Conservation (phyloP, 2,888 invertebrate species). For the Tetragnatha montana region DNA sequence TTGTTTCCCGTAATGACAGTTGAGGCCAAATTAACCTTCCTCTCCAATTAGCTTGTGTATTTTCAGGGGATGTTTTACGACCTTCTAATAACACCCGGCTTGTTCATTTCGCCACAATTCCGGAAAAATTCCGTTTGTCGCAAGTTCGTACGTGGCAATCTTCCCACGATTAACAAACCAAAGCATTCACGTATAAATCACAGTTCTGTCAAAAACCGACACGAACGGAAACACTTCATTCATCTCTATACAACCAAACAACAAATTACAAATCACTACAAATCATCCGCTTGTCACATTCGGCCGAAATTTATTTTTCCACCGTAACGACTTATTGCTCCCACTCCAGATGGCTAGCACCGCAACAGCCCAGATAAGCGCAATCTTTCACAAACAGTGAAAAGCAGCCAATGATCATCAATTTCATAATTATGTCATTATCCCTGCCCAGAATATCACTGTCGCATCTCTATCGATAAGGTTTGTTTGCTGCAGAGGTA, state of each 20-base stretch:
- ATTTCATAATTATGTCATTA: slow-evolving; percentile 57
- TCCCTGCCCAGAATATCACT: not conserved
- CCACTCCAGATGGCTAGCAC: not conserved
- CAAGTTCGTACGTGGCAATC: not conserved
- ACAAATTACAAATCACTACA: slow-evolving; percentile 8
- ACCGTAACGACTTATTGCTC: not conserved
- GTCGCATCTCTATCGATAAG: not conserved
- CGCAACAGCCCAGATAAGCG: not conserved
- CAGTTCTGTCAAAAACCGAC: slow-evolving; percentile 16
- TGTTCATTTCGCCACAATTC: not conserved
- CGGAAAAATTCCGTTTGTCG: not conserved
- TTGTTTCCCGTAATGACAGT: no score
- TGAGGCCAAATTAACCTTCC: no score
- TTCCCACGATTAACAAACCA: slow-evolving; percentile 10
- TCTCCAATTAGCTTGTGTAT: no score
- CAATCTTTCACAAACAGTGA: not conserved
- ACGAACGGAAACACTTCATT: slow-evolving; percentile 41
- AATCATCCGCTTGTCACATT: slow-evolving; percentile 26
- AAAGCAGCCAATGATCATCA: slow-evolving; percentile 37
- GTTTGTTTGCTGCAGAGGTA: slow-evolving; percentile 1
- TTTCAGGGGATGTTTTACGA: no score
- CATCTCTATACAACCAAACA: slow-evolving; percentile 28
- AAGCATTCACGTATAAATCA: slow-evolving; percentile 25
- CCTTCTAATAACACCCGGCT: no score
- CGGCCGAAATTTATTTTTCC: not conserved